A percentile compares a stretch with the other conserved stretches of the same genome.
Conservation (phyloP, 2,113 vertebrate genomes). For the Malaclemys terrapin region DNA sequence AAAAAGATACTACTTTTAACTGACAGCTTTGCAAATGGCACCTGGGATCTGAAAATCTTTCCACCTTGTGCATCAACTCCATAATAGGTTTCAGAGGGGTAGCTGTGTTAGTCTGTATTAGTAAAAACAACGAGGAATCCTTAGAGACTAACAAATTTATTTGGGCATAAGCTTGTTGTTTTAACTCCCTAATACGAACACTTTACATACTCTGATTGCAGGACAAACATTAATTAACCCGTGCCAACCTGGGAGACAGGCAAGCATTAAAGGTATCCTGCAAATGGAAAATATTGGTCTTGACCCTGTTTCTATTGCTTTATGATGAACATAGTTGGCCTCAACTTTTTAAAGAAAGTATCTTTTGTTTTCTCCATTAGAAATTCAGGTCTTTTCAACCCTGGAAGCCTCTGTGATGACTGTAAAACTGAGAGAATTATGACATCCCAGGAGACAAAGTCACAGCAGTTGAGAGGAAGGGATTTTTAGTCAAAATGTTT, state of each 20-base stretch:
- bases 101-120: too few relatives aligned
- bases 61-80: not conserved
- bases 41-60: not conserved
- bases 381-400: not conserved
- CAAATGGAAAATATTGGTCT: not conserved
- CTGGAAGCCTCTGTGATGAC: conserved; percentile 10
- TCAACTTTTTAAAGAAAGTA: not conserved
- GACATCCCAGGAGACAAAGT: not conserved
- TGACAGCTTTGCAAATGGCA: not conserved
- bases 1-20: not conserved
- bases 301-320: not conserved
- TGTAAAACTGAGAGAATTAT: not conserved
- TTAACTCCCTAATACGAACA: not conserved
- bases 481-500: not conserved
- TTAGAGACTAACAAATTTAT: too few relatives aligned
- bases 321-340: not conserved
- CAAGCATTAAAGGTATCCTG: not conserved
- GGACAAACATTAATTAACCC: not conserved
- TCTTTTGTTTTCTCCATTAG: not conserved
- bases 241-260: not conserved
- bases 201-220: not conserved
- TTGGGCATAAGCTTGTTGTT: too few relatives aligned
- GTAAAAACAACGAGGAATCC: too few relatives aligned
- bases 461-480: not conserved
- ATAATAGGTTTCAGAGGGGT: not conserved